Conservation (phyloP, 92 coral and sea anemone species). For the Zoanthus solanderi region DNA sequence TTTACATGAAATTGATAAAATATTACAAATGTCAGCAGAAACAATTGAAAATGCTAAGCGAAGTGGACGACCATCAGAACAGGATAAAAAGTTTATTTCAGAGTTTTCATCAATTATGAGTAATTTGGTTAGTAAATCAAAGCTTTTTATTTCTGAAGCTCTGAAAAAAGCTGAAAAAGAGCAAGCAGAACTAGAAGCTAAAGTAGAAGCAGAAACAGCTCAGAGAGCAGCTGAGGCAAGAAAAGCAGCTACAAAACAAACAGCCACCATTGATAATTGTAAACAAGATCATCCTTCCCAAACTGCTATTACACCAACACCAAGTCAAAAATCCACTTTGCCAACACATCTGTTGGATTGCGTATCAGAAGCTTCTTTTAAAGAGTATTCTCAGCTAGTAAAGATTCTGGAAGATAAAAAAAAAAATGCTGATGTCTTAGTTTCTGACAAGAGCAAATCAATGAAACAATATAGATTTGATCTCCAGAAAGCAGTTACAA, state of each 20-base stretch:
- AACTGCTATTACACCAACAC: slow-evolving; percentile 17
- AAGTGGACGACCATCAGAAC: slow-evolving; percentile 65
- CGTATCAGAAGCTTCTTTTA: slow-evolving; percentile 80
- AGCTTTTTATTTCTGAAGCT: slow-evolving; percentile 63
- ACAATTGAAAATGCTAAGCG: slow-evolving; percentile 52
- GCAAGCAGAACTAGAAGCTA: slow-evolving; percentile 70
- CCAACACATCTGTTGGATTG: slow-evolving; percentile 65
- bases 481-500: slow-evolving; percentile 89
- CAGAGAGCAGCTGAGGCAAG: slow-evolving; percentile 55
- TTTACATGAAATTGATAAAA: slow-evolving; percentile 65
- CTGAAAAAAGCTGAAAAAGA: slow-evolving; percentile 74
- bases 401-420: slow-evolving; percentile 62
- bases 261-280: not conserved
- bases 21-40: slow-evolving; percentile 60
- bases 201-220: slow-evolving; percentile 59
- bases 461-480: slow-evolving; percentile 84
- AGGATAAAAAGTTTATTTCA: slow-evolving; percentile 58
- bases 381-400: slow-evolving; percentile 77
- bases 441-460: slow-evolving; percentile 57
- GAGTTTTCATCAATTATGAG: slow-evolving; percentile 63
- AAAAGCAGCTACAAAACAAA: slow-evolving; percentile 31
- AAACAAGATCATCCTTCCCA: slow-evolving; percentile 23
- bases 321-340: slow-evolving; percentile 41
- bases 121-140: slow-evolving; percentile 62
- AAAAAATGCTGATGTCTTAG: slow-evolving; percentile 67